Percentiles rank a stretch among this genome's conserved stretches.
phyloP scores from a whole-genome alignment of 2,888 invertebrate species.

The Thecocarcelia acutangulata region DNA sequence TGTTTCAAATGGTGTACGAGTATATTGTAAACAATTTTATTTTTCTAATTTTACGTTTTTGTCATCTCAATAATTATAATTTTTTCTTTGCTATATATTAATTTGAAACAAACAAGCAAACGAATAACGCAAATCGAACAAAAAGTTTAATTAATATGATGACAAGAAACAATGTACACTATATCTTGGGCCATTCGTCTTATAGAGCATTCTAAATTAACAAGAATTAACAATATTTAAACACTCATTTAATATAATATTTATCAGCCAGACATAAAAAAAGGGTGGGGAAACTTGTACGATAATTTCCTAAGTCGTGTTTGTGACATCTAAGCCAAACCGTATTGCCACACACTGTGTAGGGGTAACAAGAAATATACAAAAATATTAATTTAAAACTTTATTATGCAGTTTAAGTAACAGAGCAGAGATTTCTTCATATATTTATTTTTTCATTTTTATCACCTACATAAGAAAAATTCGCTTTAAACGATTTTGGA shows the following conservation, averaged over 20 bases:
- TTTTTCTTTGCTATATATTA: background rate
- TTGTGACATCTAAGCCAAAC: background rate
- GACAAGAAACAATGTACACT: too few relatives aligned
- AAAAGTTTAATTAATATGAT: too few relatives aligned
- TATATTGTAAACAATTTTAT: conserved; percentile 6
- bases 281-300: too few relatives aligned
- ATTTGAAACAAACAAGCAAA: background rate
- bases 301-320: too few relatives aligned
- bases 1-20: conserved; percentile 46
- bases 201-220: too few relatives aligned
- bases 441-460: conserved; percentile 3
- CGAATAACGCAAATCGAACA: too few relatives aligned
- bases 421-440: conserved; percentile 43
- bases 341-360: background rate
- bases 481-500: conserved; percentile 16
- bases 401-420: conserved; percentile 37
- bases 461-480: conserved; percentile 51
- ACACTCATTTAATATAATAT: too few relatives aligned
- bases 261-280: too few relatives aligned
- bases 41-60: background rate
- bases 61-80: background rate
- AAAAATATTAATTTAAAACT: conserved; percentile 17
- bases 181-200: too few relatives aligned
- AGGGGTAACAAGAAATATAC: background rate
- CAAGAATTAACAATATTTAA: too few relatives aligned